A percentile compares a stretch with the other conserved stretches of the same genome.
Evolutionary conservation across 2,888 invertebrate species (phyloP).

Genomic region (Oscheius onirici): DNA sequence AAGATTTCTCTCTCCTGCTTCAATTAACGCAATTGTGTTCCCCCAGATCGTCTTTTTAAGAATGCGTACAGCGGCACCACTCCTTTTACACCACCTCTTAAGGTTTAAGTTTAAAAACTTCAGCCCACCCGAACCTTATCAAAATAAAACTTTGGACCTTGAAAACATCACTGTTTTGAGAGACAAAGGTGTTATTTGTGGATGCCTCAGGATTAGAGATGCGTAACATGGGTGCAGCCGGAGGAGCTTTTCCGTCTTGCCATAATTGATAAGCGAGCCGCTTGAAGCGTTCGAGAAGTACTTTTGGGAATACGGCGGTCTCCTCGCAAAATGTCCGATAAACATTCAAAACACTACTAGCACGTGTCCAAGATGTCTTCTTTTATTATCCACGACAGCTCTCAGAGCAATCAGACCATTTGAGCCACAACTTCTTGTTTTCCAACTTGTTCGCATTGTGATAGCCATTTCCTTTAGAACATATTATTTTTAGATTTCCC

Average conservation of each 20-base stretch:
- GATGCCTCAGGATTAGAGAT: background rate
- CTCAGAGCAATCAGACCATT: background rate
- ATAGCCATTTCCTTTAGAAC: too few relatives aligned
- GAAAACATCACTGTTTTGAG: too few relatives aligned
- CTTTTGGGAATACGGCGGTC: slow-evolving; percentile 30
- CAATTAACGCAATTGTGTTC: slow-evolving; percentile 12
- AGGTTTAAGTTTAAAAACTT: too few relatives aligned
- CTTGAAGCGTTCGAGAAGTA: slow-evolving; percentile 29
- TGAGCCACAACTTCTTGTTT: too few relatives aligned
- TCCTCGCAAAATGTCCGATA: slow-evolving; percentile 23
- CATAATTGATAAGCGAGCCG: slow-evolving; percentile 32
- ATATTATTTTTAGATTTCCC: background rate
- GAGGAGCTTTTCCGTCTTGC: slow-evolving; percentile 6
- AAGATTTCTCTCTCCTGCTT: background rate
- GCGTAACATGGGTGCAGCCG: slow-evolving; percentile 17
- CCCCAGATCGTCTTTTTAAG: background rate
- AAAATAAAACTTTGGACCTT: too few relatives aligned
- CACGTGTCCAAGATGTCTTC: slow-evolving; percentile 7
- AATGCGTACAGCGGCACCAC: too few relatives aligned
- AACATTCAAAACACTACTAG: slow-evolving; percentile 22
- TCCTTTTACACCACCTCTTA: too few relatives aligned
- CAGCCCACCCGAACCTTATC: too few relatives aligned
- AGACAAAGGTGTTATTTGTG: background rate
- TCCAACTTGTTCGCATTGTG: too few relatives aligned
- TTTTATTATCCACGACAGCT: background rate